phyloP scores from a whole-genome alignment of 1,140 invertebrate species.

The Apis mellifera region Amel_HAv3.1 CM009941.2:12363501-12364000 shows the following conservation, averaged over 20 bases:
- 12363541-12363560: no score
- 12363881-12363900: no score
- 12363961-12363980: background rate
- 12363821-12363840: no score
- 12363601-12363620: background rate
- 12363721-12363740: background rate
- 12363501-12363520: background rate
- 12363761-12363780: no score
- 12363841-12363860: no score
- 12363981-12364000: slow-evolving; percentile 33
- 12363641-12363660: background rate
- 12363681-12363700: slow-evolving; percentile 7
- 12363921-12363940: background rate
- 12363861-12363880: no score
- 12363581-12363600: background rate
- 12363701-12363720: background rate
- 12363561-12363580: no score
- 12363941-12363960: background rate
- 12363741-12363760: no score
- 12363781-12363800: no score
- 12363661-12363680: background rate
- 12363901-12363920: no score
- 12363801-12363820: no score
- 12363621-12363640: background rate
- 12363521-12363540: background rate